A percentile compares a stretch with the other conserved stretches of the same genome.
phyloP scores from a whole-genome alignment of 2,797 vertebrate genomes.

The Hozukius guyotensis region DNA sequence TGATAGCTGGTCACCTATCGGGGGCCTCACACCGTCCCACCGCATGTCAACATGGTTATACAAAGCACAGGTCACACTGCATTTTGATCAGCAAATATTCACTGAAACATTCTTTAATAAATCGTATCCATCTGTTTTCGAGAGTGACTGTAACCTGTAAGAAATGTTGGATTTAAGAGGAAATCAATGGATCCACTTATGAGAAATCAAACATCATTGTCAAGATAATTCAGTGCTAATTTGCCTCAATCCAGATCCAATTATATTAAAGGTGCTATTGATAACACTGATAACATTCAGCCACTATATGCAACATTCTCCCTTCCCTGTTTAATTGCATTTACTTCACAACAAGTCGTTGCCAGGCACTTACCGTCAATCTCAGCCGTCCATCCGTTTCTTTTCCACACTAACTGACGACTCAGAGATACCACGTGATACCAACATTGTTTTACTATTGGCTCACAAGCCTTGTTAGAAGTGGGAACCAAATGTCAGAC shows the following conservation, averaged over 20 bases:
- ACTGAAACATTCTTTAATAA: not conserved
- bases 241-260: not conserved
- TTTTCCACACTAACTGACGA: too few relatives aligned
- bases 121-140: not conserved
- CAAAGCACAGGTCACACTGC: conserved; percentile 1
- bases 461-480: too few relatives aligned
- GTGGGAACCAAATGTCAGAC: too few relatives aligned
- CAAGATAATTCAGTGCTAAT: not conserved
- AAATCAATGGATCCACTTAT: not conserved
- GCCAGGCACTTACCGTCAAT: too few relatives aligned
- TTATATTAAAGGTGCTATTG: not conserved
- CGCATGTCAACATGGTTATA: conserved; percentile 13
- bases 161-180: not conserved
- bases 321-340: too few relatives aligned
- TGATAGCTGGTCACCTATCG: conserved; percentile 24
- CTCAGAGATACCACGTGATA: too few relatives aligned
- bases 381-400: too few relatives aligned
- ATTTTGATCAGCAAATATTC: conserved; percentile 25
- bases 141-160: not conserved
- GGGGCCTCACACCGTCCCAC: conserved; percentile 25
- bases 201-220: not conserved
- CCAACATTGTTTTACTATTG: too few relatives aligned
- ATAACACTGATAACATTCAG: too few relatives aligned
- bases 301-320: too few relatives aligned
- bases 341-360: too few relatives aligned